Conservation (phyloP, 1,140 invertebrate genomes). For the Penaeus indicus region DNA sequence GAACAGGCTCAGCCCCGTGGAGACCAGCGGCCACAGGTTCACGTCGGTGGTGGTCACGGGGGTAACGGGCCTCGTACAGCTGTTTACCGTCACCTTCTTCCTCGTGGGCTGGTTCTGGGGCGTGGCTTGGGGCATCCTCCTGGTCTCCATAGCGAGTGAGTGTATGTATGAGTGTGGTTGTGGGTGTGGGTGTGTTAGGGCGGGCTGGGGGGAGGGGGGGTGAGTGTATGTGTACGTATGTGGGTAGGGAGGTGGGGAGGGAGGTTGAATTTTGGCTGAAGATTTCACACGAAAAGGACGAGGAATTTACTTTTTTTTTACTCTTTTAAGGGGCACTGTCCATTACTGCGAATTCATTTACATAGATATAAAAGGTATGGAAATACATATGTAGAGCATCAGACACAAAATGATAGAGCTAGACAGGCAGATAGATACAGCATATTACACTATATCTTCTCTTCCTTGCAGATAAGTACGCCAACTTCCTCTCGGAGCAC, state of each 20-base stretch:
- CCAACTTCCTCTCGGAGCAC: slow-evolving; percentile 49
- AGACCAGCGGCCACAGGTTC: slow-evolving; percentile 51
- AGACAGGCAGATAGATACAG: neutral
- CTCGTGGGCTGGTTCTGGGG: slow-evolving; percentile 77
- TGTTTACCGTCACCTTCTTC: slow-evolving; percentile 74
- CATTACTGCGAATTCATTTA: neutral
- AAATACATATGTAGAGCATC: neutral
- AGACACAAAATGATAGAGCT: neutral
- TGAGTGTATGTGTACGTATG: too few species aligned
- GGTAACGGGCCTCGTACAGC: slow-evolving; percentile 73
- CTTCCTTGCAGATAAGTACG: slow-evolving; percentile 51
- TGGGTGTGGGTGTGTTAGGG: slow-evolving; percentile 16
- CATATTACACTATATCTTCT: neutral
- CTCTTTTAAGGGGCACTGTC: neutral
- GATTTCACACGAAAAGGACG: neutral
- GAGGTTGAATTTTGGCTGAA: neutral
- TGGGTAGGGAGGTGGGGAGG: neutral
- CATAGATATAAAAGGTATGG: too few species aligned
- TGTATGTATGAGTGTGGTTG: neutral
- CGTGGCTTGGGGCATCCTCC: slow-evolving; percentile 74
- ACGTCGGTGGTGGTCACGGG: slow-evolving; percentile 70
- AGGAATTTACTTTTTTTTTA: neutral
- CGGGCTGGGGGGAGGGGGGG: too few species aligned
- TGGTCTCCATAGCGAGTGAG: slow-evolving; percentile 71
- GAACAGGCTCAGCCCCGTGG: slow-evolving; percentile 55